Conservation (phyloP, 2,797 vertebrate species). For the Smutsia temminckii region DNA sequence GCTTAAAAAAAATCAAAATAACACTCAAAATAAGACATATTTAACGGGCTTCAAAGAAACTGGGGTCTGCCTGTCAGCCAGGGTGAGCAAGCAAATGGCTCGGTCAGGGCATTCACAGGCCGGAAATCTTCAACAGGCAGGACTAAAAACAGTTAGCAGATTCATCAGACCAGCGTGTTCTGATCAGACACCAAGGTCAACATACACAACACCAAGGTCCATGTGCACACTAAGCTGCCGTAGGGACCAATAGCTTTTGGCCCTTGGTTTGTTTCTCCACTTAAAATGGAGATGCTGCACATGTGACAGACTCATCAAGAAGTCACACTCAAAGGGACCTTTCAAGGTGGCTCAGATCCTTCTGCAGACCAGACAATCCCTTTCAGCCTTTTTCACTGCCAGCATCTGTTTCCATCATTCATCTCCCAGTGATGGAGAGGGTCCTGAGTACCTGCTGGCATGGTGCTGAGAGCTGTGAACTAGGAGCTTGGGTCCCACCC, state of each 20-base stretch:
- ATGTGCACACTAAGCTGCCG: rapidly evolving
- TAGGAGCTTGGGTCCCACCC: background rate
- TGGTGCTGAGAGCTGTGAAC: rapidly evolving
- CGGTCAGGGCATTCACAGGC: rapidly evolving
- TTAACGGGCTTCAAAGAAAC: background rate
- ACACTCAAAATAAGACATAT: background rate
- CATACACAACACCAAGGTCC: background rate
- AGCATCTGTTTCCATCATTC: background rate
- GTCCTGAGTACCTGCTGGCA: rapidly evolving
- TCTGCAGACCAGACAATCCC: background rate
- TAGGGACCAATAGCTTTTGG: background rate
- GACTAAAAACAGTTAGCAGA: background rate
- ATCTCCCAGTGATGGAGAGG: rapidly evolving
- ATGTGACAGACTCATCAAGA: background rate
- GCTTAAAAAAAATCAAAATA: constrained; percentile 37
- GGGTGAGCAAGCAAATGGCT: background rate
- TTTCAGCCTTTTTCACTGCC: background rate
- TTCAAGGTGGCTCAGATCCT: background rate
- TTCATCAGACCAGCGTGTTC: background rate
- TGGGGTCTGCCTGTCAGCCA: background rate
- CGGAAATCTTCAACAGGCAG: background rate
- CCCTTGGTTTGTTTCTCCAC: background rate
- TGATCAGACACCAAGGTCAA: background rate
- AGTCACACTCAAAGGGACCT: background rate
- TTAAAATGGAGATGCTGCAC: rapidly evolving